These are phyloP conservation scores for Coelinius sp. DNA, from an alignment of 2,888 invertebrate species.

Conservation along the genomic window DNA sequence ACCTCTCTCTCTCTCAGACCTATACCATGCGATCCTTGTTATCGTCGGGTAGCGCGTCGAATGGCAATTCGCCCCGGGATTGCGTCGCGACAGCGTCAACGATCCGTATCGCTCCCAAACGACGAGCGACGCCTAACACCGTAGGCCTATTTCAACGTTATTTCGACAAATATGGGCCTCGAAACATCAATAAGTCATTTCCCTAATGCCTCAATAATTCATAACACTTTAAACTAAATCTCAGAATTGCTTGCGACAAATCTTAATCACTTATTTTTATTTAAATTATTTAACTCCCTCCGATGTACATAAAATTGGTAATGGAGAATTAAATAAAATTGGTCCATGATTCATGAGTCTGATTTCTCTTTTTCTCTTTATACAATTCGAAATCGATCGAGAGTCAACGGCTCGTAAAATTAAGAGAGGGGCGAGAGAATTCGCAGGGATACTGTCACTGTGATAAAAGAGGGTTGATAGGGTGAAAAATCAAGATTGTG, in stretches of 20 bases:
- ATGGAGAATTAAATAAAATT: conserved; percentile 15
- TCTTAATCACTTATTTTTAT: conserved; percentile 13
- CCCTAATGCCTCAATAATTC: conserved; percentile 18
- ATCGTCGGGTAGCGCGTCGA: conserved; percentile 53
- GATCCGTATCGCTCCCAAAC: conserved; percentile 52
- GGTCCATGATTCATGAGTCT: conserved; percentile 20
- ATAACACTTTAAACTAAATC: neutral
- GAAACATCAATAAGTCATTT: conserved; percentile 1
- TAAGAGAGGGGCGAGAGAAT: conserved; percentile 58
- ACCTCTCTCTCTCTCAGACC: conserved; percentile 16
- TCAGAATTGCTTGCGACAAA: neutral
- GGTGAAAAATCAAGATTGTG: conserved; percentile 23
- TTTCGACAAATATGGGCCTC: neutral
- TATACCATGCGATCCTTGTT: conserved; percentile 45
- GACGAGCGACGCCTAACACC: conserved; percentile 40
- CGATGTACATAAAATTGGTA: neutral
- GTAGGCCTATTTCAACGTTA: conserved; percentile 1
- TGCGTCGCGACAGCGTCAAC: conserved; percentile 51
- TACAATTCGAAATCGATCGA: conserved; percentile 59
- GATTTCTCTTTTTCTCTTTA: conserved; percentile 31
- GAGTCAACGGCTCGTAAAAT: conserved; percentile 70
- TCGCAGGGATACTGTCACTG: conserved; percentile 36
- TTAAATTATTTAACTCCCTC: neutral
- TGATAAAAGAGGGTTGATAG: conserved; percentile 29
- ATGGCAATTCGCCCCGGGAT: conserved; percentile 53